Evolutionary conservation across 2,888 invertebrate genomes (phyloP).

Genomic region (Brenthis ino): DNA sequence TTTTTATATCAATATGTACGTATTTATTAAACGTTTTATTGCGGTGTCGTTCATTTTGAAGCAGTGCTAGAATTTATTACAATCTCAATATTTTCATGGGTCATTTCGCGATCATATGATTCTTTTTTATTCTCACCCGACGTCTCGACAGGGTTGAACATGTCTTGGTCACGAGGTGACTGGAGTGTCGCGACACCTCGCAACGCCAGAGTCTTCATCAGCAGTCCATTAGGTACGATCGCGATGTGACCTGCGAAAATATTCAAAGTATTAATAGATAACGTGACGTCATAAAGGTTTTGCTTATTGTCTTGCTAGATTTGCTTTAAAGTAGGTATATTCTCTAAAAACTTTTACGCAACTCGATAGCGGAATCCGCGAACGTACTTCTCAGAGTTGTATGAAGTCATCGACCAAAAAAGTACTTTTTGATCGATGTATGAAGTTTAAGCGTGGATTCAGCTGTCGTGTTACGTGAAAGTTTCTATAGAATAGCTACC

Average conservation of each 20-base stretch:
- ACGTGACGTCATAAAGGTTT: background rate
- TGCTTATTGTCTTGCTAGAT: background rate
- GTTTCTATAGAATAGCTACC: too few species aligned
- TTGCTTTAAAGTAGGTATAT: too few species aligned
- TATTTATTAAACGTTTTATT: too few species aligned
- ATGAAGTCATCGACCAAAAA: too few species aligned
- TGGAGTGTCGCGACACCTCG: slow-evolving; percentile 1
- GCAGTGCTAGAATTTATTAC: background rate
- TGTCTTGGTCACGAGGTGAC: slow-evolving; percentile 7
- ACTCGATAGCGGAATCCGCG: too few species aligned
- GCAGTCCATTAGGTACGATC: slow-evolving; percentile 6
- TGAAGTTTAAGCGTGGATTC: too few species aligned
- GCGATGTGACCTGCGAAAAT: slow-evolving; percentile 12
- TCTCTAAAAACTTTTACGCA: too few species aligned
- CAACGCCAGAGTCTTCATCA: background rate
- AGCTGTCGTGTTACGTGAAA: too few species aligned
- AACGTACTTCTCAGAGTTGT: too few species aligned
- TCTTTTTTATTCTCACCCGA: background rate
- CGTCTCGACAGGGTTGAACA: slow-evolving; percentile 7
- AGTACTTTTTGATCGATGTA: too few species aligned
- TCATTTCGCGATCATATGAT: slow-evolving; percentile 7
- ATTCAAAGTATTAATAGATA: background rate
- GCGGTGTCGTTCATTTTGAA: too few species aligned
- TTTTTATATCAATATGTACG: too few species aligned
- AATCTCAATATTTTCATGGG: slow-evolving; percentile 4